These are phyloP conservation scores for Apeltes quadracus DNA, from an alignment of 2,113 vertebrate species.

Conservation along the genomic window DNA sequence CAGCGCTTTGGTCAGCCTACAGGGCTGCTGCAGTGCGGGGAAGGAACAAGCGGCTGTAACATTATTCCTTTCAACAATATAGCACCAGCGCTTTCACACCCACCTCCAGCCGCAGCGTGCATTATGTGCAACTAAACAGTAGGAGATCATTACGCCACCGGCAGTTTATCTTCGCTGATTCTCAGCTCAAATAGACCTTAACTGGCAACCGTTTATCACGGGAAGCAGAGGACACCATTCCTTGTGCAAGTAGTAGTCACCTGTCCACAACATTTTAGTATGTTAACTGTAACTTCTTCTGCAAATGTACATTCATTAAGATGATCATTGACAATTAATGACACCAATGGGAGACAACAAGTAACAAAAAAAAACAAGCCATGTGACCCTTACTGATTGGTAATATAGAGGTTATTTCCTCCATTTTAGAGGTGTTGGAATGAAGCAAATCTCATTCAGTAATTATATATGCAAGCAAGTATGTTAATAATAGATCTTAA, in stretches of 20 bases:
- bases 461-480: conserved; percentile 77
- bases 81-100: conserved; percentile 46
- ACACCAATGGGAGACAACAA: conserved; percentile 62
- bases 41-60: conserved; percentile 45
- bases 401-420: conserved; percentile 55
- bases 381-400: conserved; percentile 74
- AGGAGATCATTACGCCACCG: conserved; percentile 38
- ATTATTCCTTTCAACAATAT: conserved; percentile 54
- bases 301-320: conserved; percentile 22
- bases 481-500: conserved; percentile 75
- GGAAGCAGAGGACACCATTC: conserved; percentile 7
- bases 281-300: background rate
- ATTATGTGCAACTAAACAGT: conserved; percentile 43
- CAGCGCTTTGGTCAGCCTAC: conserved; percentile 75
- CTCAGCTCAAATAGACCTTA: conserved; percentile 17
- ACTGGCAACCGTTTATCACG: conserved; percentile 12
- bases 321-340: conserved; percentile 60
- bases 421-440: conserved; percentile 65
- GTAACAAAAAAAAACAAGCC: conserved; percentile 56
- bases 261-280: conserved; percentile 1
- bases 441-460: conserved; percentile 70
- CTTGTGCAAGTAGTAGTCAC: conserved; percentile 11
- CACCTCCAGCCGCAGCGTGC: conserved; percentile 42
- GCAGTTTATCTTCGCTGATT: conserved; percentile 37
- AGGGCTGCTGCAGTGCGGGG: conserved; percentile 59